Evolutionary conservation across 2,113 vertebrate species (phyloP), one percentile per base, ranked within the genome.

Genomic region (Oreochromis spilurus): DNA sequence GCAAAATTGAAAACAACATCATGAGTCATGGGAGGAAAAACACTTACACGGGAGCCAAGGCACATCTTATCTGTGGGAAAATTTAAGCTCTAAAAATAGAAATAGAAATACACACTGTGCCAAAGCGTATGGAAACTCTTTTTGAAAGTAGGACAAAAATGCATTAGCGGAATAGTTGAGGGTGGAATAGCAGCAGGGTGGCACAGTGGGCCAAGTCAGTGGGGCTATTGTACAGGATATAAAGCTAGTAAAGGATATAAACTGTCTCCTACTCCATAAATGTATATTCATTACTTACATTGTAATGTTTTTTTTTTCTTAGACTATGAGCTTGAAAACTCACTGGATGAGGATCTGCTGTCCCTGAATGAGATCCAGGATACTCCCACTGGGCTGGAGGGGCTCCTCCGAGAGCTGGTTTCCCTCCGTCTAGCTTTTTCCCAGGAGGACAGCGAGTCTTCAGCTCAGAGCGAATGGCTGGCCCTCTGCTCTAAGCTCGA

Each of bases 401-500:
- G 96, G 88, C 92, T 97, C 84, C 96, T 97, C 14, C 90, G 93
- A 84, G 97, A 98, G 89, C 93, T 98, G 72, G 88, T 87, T 1
- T 94, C 89, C 45, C 95, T 98, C 38, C 96, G 93, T 40, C 82
- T 87, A 60, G 93, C 91, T 52, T 90, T 98, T 13, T 92, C 91
- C 26, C 94, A 96, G 88, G 94, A 95, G 45, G 96, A 97, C 26
- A 84, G 81, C 0, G 95, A 94, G 4, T 86, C 91, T 12, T 79
- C 53, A 2, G 93, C 92, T 80, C 95, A 96, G 53, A 89, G 84
- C 0, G 92, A 95, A 2, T 97, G 97, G 97, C 89, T 98, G 83
- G 90, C 81, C 3, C 96, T 98, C 53, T 96, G 97, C 82, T 95
- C 95, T 2, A 96, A 89, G 92, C 93, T 98, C 9, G 97, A 98